A percentile compares a stretch with the other conserved stretches of the same genome.
These are phyloP conservation scores for Nowickia ferox DNA, from an alignment of 2,888 invertebrate species.

Conservation along the genomic window DNA sequence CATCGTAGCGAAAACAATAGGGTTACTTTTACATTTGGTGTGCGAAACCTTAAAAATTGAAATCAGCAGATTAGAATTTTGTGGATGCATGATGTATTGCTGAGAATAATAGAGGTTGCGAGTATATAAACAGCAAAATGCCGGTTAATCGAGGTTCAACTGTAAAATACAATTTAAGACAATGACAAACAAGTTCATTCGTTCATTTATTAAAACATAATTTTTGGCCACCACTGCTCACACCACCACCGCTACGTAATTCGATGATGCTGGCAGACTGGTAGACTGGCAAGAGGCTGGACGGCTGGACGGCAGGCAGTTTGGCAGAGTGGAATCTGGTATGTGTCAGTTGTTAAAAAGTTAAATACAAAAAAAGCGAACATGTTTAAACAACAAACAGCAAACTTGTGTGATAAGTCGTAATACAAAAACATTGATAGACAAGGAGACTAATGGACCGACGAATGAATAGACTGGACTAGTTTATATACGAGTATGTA, in stretches of 20 bases:
- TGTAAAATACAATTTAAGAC: not conserved
- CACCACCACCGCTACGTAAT: not conserved
- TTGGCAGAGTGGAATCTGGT: not conserved
- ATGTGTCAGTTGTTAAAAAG: slow-evolving; percentile 47
- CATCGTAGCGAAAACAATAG: too few relatives aligned
- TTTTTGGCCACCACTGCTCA: slow-evolving; percentile 21
- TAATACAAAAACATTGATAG: slow-evolving; percentile 31
- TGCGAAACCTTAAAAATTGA: too few relatives aligned
- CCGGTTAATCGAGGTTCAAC: not conserved
- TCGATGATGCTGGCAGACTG: not conserved
- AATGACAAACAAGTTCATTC: slow-evolving; percentile 48
- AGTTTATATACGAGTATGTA: not conserved
- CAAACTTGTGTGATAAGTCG: slow-evolving; percentile 13
- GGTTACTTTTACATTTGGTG: too few relatives aligned
- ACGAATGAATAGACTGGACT: not conserved
- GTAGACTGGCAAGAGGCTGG: too few relatives aligned
- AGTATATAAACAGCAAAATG: too few relatives aligned
- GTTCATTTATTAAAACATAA: slow-evolving; percentile 27
- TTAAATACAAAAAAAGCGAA: slow-evolving; percentile 45
- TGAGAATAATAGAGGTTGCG: too few relatives aligned
- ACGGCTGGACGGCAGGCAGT: not conserved
- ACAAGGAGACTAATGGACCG: not conserved
- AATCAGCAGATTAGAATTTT: too few relatives aligned
- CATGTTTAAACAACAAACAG: slow-evolving; percentile 19
- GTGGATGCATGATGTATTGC: too few relatives aligned